Percentiles rank a stretch among this genome's conserved stretches.
Conservation (phyloP, 2,797 vertebrate genomes). For the Halcyon chelicuti region DNA sequence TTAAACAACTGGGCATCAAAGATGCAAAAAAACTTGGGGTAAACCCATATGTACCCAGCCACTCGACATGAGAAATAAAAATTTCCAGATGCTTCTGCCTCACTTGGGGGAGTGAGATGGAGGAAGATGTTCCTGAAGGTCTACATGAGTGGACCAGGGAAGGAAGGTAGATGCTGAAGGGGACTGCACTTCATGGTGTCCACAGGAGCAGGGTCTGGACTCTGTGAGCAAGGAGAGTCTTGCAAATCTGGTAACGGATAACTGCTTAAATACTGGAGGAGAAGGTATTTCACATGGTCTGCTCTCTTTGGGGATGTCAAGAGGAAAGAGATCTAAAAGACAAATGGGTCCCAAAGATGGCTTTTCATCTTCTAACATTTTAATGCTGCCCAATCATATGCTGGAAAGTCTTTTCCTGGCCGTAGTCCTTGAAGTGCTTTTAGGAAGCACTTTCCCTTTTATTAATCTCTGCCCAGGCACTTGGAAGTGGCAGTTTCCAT, state of each 20-base stretch:
- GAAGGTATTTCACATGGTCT: neutral
- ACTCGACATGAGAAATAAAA: neutral
- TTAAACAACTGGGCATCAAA: neutral
- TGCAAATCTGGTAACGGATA: neutral
- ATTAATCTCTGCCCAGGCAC: neutral
- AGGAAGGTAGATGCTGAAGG: neutral
- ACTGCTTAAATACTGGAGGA: neutral
- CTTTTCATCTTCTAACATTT: neutral
- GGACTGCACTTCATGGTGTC: neutral
- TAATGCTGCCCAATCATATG: conserved; percentile 59
- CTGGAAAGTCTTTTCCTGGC: conserved; percentile 77
- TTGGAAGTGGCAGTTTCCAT: conserved; percentile 52
- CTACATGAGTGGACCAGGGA: fast-evolving
- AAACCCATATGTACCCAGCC: neutral
- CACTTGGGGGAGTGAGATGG: neutral
- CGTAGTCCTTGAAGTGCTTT: neutral
- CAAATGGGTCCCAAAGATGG: neutral
- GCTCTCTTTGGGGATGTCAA: neutral
- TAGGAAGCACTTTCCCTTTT: conserved; percentile 5
- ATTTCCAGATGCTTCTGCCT: neutral
- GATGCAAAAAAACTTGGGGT: neutral
- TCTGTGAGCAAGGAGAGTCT: neutral
- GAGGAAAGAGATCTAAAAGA: neutral
- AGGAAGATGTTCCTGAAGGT: neutral
- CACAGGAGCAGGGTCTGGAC: neutral